These are phyloP conservation scores for Hippocampus guttulatus DNA, from an alignment of 2,113 vertebrate genomes.

Conservation along the genomic window DNA sequence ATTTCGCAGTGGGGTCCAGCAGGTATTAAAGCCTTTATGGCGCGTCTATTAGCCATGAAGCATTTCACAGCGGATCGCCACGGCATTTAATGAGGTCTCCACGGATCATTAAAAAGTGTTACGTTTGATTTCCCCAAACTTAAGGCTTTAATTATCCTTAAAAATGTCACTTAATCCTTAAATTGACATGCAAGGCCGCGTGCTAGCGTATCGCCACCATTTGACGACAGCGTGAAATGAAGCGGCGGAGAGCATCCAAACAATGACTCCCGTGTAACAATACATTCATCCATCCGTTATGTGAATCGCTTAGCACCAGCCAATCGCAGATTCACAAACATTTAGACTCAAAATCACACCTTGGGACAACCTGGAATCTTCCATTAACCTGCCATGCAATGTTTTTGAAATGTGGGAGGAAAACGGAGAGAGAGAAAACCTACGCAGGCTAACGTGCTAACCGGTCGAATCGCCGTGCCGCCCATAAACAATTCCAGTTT, in stretches of 20 bases:
- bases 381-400: no score
- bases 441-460: no score
- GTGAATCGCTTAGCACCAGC: no score
- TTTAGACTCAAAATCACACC: no score
- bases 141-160: neutral
- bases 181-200: neutral
- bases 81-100: neutral
- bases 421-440: no score
- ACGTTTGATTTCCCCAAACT: neutral
- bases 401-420: no score
- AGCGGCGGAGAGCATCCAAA: neutral
- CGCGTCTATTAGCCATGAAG: neutral
- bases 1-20: neutral
- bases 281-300: no score
- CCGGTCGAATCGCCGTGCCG: no score
- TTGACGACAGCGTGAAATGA: neutral
- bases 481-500: no score
- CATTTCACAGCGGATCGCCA: neutral
- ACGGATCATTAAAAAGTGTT: neutral
- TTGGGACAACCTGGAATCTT: no score
- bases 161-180: neutral
- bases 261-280: neutral
- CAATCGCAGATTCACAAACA: no score
- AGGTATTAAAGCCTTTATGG: constrained; percentile 2
- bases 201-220: no score